phyloP scores from a whole-genome alignment of 2,888 invertebrate species.

The Oxytorus armatus region DNA sequence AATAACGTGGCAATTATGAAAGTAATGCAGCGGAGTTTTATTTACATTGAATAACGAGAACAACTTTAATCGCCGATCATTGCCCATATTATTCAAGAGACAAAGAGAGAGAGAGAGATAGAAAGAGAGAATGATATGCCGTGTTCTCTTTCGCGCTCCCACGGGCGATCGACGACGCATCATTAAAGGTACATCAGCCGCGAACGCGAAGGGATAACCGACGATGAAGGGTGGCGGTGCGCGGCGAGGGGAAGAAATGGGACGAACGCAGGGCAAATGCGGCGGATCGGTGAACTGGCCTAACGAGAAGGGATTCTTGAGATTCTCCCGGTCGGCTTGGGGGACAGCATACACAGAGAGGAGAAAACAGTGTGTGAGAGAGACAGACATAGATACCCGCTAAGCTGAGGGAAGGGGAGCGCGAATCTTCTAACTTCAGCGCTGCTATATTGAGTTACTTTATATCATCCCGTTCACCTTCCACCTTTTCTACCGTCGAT shows the following conservation, averaged over 20 bases:
- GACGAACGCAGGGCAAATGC: slow-evolving; percentile 16
- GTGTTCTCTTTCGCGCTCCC: slow-evolving; percentile 44
- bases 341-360: slow-evolving; percentile 38
- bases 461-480: slow-evolving; percentile 7
- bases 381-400: slow-evolving; percentile 5
- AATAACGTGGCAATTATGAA: slow-evolving; percentile 41
- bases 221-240: no score
- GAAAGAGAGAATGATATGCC: slow-evolving; percentile 22
- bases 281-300: slow-evolving; percentile 64
- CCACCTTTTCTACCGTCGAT: slow-evolving; percentile 20
- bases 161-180: slow-evolving; percentile 63
- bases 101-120: slow-evolving; percentile 53
- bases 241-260: slow-evolving; percentile 9
- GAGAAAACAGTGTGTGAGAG: background rate
- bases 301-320: slow-evolving; percentile 78
- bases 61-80: slow-evolving; percentile 66
- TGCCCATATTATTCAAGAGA: slow-evolving; percentile 40
- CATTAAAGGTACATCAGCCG: slow-evolving; percentile 70
- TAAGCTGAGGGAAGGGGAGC: slow-evolving; percentile 33
- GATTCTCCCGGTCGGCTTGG: slow-evolving; percentile 70
- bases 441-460: background rate
- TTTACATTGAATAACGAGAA: slow-evolving; percentile 49
- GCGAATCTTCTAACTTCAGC: slow-evolving; percentile 12
- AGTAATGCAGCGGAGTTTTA: slow-evolving; percentile 22
- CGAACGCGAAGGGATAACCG: slow-evolving; percentile 49